Base-by-base conservation (phyloP, 2,113 vertebrate species). In the Kryptolebias marmoratus region DNA sequence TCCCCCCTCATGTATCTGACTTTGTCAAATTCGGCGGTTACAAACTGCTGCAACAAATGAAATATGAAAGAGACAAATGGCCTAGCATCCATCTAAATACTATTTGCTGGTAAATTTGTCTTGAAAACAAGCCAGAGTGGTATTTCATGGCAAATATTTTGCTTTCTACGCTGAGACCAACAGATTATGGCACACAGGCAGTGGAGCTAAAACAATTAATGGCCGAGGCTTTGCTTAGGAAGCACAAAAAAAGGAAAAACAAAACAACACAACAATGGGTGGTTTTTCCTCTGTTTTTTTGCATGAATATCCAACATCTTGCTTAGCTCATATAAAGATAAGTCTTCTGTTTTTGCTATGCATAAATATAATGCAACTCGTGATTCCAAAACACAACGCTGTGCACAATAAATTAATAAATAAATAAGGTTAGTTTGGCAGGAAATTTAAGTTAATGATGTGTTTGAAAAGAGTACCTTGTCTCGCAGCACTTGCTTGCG, bases 201-300 rank as follows among this genome's bases (percentile, higher is more conserved):
- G 82, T 84, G 88, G 86, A 89, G 81, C 87, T 83, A 87, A 92
- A 90, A 92, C 88, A 87, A 91, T 90, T 89, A 90, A 87, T 87
- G 89, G 85, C 66, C 81, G 53, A 58, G 83, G 88, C 86, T 85
- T 83, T 88, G 85, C 80, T 85, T 66, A 71, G 77, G 48, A 65
- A 76, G 85, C 71, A 55, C 39, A 80, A 90, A 88, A 45, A 84
- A 83, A 22, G 22, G 22, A 22, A 76, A 67, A 83, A 91, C 87
- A 45, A 84, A 83, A 42, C 3, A 36, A 36, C 77, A 64, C 84
- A 87, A 87, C 83, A 89, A 88, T 80, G 81, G 53, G 53, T 67
- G 77, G 76, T 53, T 22, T 53, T 84, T 88, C 68, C n/a, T 4
- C 61, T 73, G 58, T 78, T 80, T 18, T 87, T 89, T 89, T 88